A percentile compares a stretch with the other conserved stretches of the same genome.
Evolutionary conservation across 2,888 invertebrate genomes (phyloP).

Genomic region (Monopis laevigella): DNA sequence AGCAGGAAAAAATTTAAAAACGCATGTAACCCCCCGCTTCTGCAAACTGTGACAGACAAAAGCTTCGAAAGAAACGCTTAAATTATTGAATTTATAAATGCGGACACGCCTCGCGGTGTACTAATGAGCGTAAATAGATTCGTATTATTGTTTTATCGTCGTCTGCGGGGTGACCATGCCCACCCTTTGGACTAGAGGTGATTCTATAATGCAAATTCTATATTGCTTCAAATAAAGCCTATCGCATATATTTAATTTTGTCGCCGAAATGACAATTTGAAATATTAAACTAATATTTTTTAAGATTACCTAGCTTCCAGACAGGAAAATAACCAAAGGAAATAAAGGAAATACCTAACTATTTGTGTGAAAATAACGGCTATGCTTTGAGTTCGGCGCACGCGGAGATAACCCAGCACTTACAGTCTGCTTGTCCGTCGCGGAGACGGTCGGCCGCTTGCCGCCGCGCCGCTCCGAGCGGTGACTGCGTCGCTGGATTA

Average conservation of each 20-base stretch:
- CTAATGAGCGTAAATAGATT: slow-evolving; percentile 44
- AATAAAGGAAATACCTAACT: slow-evolving; percentile 52
- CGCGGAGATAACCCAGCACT: slow-evolving; percentile 67
- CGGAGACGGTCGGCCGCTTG: slow-evolving; percentile 45
- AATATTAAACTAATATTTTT: slow-evolving; percentile 29
- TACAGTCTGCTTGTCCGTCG: slow-evolving; percentile 65
- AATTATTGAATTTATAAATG: slow-evolving; percentile 25
- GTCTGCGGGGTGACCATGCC: slow-evolving; percentile 56
- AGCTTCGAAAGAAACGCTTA: slow-evolving; percentile 49
- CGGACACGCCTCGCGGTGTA: slow-evolving; percentile 54
- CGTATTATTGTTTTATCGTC: slow-evolving; percentile 40
- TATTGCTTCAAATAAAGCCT: slow-evolving; percentile 48
- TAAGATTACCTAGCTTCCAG: slow-evolving; percentile 43
- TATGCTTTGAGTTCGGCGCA: slow-evolving; percentile 60
- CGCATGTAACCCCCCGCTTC: slow-evolving; percentile 57
- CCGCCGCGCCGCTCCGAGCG: slow-evolving; percentile 51
- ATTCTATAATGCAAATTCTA: slow-evolving; percentile 33
- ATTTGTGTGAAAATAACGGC: slow-evolving; percentile 60
- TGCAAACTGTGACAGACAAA: slow-evolving; percentile 58
- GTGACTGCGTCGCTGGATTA: slow-evolving; percentile 48
- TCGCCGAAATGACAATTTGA: slow-evolving; percentile 27
- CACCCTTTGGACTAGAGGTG: slow-evolving; percentile 36
- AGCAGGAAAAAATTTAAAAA: slow-evolving; percentile 15
- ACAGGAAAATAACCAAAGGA: slow-evolving; percentile 47
- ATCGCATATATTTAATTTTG: slow-evolving; percentile 28